These are phyloP conservation scores for Aspidoscelis tigris DNA, from an alignment of 2,113 vertebrate species.

Conservation along the genomic window DNA sequence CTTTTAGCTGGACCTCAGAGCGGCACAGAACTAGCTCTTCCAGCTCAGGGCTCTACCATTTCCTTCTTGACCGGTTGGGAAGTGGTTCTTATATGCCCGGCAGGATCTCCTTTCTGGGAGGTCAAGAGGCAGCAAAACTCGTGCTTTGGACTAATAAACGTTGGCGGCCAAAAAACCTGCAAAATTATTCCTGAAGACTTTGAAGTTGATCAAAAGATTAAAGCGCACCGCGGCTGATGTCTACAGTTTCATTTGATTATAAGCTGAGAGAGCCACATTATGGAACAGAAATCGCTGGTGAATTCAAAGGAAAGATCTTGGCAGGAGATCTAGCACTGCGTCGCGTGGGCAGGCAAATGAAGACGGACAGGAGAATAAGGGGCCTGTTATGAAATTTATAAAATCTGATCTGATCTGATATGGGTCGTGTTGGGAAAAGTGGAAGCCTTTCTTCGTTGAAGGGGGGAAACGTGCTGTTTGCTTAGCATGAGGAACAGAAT, in stretches of 20 bases:
- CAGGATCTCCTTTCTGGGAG: background rate
- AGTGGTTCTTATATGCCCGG: background rate
- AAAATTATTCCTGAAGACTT: slow-evolving; percentile 48
- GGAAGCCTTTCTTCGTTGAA: slow-evolving; percentile 55
- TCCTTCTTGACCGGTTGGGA: too few relatives aligned
- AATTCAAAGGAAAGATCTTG: slow-evolving; percentile 63
- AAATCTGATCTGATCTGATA: slow-evolving; percentile 69
- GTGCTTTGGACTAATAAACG: slow-evolving; percentile 19
- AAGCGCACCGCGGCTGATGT: slow-evolving; percentile 45
- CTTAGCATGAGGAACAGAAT: slow-evolving; percentile 63
- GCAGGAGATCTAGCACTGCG: slow-evolving; percentile 58
- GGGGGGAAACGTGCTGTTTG: slow-evolving; percentile 62
- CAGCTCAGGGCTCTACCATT: background rate
- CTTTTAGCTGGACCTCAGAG: background rate
- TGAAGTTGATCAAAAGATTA: slow-evolving; percentile 63
- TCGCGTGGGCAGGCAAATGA: slow-evolving; percentile 72
- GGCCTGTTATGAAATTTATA: slow-evolving; percentile 71
- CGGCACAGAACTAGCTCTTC: background rate
- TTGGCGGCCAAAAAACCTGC: slow-evolving; percentile 41
- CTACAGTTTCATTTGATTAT: slow-evolving; percentile 62
- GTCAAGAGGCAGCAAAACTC: background rate
- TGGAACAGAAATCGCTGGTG: slow-evolving; percentile 55
- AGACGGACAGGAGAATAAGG: slow-evolving; percentile 70
- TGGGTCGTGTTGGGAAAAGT: slow-evolving; percentile 59
- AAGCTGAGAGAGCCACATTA: slow-evolving; percentile 63